Conservation (phyloP, 2,888 invertebrate species). For the Cheilosia urbana region DNA sequence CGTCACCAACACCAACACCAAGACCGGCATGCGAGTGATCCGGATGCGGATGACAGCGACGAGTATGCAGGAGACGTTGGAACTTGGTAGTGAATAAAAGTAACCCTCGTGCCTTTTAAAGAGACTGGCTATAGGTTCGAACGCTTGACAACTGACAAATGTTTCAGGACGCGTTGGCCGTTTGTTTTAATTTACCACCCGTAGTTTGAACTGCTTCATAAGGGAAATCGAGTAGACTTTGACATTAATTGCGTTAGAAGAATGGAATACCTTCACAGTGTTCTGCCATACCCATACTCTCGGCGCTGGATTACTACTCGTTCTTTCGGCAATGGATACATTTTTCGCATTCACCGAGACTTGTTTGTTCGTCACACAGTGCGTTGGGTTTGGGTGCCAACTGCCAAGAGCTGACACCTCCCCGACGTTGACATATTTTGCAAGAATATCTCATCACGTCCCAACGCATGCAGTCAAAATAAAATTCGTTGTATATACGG, state of each 20-base stretch:
- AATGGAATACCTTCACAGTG: slow-evolving; percentile 68
- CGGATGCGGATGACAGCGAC: slow-evolving; percentile 49
- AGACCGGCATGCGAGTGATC: slow-evolving; percentile 56
- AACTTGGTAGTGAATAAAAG: slow-evolving; percentile 60
- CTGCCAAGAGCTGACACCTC: slow-evolving; percentile 40
- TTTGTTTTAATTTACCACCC: slow-evolving; percentile 79
- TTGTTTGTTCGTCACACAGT: slow-evolving; percentile 41
- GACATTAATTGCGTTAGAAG: slow-evolving; percentile 77
- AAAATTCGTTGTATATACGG: slow-evolving; percentile 32
- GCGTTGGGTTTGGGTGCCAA: slow-evolving; percentile 34
- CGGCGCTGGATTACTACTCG: slow-evolving; percentile 42
- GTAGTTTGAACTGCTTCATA: slow-evolving; percentile 76
- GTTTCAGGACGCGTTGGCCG: slow-evolving; percentile 78
- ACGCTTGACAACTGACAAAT: slow-evolving; percentile 78
- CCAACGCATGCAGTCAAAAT: slow-evolving; percentile 56
- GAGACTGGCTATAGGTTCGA: slow-evolving; percentile 40
- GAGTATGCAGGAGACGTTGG: slow-evolving; percentile 12
- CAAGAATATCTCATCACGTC: slow-evolving; percentile 49
- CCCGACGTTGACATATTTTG: slow-evolving; percentile 25
- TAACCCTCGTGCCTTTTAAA: slow-evolving; percentile 46
- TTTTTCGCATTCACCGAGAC: slow-evolving; percentile 23
- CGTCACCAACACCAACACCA: slow-evolving; percentile 57
- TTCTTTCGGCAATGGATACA: slow-evolving; percentile 16
- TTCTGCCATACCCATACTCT: slow-evolving; percentile 39
- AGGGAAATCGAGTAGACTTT: slow-evolving; percentile 78